Percentiles rank a stretch among this genome's conserved stretches.
These are phyloP conservation scores for Ovis canadensis DNA, from an alignment of 2,113 vertebrate species.

Conservation along the genomic window DNA sequence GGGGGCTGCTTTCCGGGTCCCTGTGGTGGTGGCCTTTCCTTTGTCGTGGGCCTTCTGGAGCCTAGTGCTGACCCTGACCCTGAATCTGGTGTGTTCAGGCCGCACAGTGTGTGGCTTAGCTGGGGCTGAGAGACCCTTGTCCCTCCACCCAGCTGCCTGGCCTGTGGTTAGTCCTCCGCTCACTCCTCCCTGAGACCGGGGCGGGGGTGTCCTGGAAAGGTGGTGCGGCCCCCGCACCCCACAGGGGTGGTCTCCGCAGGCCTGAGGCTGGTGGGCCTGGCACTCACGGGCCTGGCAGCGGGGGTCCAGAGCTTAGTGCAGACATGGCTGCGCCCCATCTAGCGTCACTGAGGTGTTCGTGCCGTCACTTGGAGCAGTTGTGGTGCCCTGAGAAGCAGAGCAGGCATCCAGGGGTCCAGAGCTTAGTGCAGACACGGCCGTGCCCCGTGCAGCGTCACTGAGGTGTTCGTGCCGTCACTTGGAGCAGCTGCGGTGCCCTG, in stretches of 20 bases:
- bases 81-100: accelerated
- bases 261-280: background rate
- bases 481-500: background rate
- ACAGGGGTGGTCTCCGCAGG: background rate
- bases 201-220: background rate
- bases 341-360: accelerated
- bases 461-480: accelerated
- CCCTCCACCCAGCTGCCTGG: background rate
- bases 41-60: background rate
- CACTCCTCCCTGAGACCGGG: background rate
- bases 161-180: accelerated
- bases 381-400: accelerated
- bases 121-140: background rate
- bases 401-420: background rate
- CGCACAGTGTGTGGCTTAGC: accelerated
- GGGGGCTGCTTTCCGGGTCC: background rate
- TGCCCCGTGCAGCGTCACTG: accelerated
- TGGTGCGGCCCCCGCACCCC: background rate
- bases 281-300: accelerated
- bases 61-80: background rate
- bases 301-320: background rate
- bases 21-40: background rate
- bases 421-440: accelerated
- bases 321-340: accelerated
- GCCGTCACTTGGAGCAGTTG: accelerated